These are phyloP conservation scores for Pyrgilauda ruficollis DNA, from an alignment of 2,113 vertebrate genomes.

Conservation along the genomic window DNA sequence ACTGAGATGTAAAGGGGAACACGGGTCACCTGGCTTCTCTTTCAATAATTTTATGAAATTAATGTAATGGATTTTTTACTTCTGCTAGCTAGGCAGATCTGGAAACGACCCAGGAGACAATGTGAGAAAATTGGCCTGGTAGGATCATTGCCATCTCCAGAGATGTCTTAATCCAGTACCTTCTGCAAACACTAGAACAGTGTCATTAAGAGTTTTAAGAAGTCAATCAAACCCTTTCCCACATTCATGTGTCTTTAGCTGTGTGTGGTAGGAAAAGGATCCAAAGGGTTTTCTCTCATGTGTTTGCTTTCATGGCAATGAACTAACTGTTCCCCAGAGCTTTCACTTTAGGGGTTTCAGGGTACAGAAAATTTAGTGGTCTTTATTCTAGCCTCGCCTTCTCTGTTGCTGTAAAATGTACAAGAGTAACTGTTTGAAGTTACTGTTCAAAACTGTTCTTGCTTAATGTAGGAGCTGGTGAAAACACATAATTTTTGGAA, in stretches of 20 bases:
- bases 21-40: background rate
- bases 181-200: background rate
- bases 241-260: background rate
- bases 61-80: background rate
- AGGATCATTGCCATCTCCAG: background rate
- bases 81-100: background rate
- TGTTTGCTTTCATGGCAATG: conserved; percentile 14
- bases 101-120: background rate
- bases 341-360: background rate
- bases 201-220: background rate
- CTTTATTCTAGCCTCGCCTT: conserved; percentile 24
- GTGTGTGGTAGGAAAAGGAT: conserved; percentile 45
- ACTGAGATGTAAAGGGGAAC: background rate
- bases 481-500: background rate
- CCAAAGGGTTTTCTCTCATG: conserved; percentile 14
- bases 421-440: background rate
- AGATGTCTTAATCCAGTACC: background rate
- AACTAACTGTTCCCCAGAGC: background rate
- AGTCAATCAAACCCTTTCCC: conserved; percentile 13
- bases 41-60: background rate
- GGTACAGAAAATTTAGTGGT: background rate
- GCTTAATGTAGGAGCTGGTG: background rate
- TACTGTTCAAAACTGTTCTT: background rate
- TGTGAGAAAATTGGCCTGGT: background rate
- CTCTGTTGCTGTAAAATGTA: background rate